Percentiles rank a stretch among this genome's conserved stretches.
phyloP scores from a whole-genome alignment of 2,888 invertebrate genomes.

The Siphlonurus alternatus region DNA sequence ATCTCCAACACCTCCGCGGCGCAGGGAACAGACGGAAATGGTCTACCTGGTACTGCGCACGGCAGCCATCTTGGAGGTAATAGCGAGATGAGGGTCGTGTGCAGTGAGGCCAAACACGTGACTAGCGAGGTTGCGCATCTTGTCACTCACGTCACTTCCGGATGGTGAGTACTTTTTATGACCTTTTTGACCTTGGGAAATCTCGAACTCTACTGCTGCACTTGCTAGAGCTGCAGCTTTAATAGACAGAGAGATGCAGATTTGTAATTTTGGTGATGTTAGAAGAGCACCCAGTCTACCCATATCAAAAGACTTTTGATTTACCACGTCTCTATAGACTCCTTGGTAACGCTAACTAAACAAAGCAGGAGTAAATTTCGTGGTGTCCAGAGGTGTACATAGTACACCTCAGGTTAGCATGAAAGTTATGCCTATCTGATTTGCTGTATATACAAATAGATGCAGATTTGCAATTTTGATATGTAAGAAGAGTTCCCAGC shows the following conservation, averaged over 20 bases:
- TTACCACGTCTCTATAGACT: no score
- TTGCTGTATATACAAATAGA: no score
- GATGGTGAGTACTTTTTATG: conserved; percentile 41
- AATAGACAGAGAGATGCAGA: no score
- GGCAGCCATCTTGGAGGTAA: conserved; percentile 20
- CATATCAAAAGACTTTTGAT: no score
- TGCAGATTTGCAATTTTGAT: no score
- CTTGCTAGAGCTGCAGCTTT: no score
- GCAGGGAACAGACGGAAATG: conserved; percentile 8
- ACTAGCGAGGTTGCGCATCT: conserved; percentile 33
- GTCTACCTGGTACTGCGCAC: conserved; percentile 6
- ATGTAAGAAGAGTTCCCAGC: no score
- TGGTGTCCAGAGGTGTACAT: background rate
- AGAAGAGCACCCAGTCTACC: no score
- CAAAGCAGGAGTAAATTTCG: no score
- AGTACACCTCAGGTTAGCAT: background rate
- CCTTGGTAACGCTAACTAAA: no score
- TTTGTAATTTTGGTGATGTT: no score
- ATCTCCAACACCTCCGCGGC: conserved; percentile 36
- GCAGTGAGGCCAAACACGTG: conserved; percentile 42
- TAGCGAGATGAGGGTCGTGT: conserved; percentile 43
- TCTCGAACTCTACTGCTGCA: background rate
- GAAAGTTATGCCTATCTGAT: background rate
- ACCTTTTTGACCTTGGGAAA: no score
- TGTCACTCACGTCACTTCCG: conserved; percentile 53